A percentile compares a stretch with the other conserved stretches of the same genome.
Conservation (phyloP, 1,140 invertebrate species). For the Ruditapes philippinarum region DNA sequence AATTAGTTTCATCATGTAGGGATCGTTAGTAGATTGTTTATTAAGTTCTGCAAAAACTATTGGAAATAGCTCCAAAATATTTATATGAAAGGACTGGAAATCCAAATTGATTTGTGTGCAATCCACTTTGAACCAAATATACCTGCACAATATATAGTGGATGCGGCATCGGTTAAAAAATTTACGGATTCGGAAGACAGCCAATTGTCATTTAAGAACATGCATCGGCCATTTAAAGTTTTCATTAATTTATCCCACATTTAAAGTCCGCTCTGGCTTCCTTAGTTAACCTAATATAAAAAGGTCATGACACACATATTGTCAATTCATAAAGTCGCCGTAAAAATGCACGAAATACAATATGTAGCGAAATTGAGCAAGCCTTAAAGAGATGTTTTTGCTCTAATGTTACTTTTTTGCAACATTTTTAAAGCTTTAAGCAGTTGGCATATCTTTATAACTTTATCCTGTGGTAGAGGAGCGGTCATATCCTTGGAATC, state of each 20-base stretch:
- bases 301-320: conserved; percentile 29
- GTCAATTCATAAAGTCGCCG: conserved; percentile 57
- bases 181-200: conserved; percentile 39
- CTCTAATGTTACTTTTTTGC: conserved; percentile 13
- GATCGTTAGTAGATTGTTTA: conserved; percentile 49
- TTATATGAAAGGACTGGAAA: conserved; percentile 38
- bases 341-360: conserved; percentile 38
- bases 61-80: conserved; percentile 55
- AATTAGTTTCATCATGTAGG: conserved; percentile 52
- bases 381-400: conserved; percentile 51
- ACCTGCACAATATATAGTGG: conserved; percentile 5
- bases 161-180: conserved; percentile 56
- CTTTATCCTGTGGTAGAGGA: background rate
- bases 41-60: conserved; percentile 58
- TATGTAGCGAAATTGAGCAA: conserved; percentile 40
- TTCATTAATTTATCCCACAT: conserved; percentile 61
- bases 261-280: conserved; percentile 41
- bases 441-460: background rate
- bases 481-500: conserved; percentile 3
- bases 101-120: background rate
- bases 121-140: conserved; percentile 55
- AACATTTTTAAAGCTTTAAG: background rate
- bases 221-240: conserved; percentile 57
- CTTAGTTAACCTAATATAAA: conserved; percentile 45
- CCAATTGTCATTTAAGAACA: conserved; percentile 54